Evolutionary conservation across 1,140 invertebrate genomes (phyloP).

Genomic region (Cephus cinctus): DNA sequence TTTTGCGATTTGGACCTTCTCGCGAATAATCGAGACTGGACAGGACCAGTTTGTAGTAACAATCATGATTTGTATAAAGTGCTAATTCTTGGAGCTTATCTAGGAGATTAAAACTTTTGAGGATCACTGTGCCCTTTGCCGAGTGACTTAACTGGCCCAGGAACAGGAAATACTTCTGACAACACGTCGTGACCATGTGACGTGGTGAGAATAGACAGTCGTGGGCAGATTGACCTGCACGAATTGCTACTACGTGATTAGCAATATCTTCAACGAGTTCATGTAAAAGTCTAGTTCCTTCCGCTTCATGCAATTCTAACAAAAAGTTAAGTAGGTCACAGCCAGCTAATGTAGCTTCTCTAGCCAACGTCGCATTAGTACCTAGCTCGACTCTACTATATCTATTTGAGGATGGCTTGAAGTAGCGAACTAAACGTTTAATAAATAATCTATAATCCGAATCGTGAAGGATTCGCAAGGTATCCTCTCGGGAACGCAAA

Average conservation of each 20-base stretch:
- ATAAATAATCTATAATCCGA: slow-evolving; percentile 77
- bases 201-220: slow-evolving; percentile 88
- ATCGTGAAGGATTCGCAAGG: slow-evolving; percentile 54
- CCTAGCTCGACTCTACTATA: slow-evolving; percentile 74
- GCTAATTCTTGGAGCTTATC: slow-evolving; percentile 79
- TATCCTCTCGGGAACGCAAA: slow-evolving; percentile 50
- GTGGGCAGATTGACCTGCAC: slow-evolving; percentile 71
- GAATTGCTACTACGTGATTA: slow-evolving; percentile 72
- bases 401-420: slow-evolving; percentile 82
- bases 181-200: slow-evolving; percentile 83
- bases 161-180: slow-evolving; percentile 92
- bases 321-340: slow-evolving; percentile 79
- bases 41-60: slow-evolving; percentile 89
- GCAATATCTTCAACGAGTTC: slow-evolving; percentile 82
- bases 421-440: slow-evolving; percentile 80
- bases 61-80: slow-evolving; percentile 81
- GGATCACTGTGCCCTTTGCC: slow-evolving; percentile 68
- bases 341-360: slow-evolving; percentile 69
- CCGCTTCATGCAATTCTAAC: slow-evolving; percentile 55
- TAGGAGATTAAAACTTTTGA: slow-evolving; percentile 78
- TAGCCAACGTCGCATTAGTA: slow-evolving; percentile 54
- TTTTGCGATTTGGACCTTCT: slow-evolving; percentile 52
- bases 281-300: slow-evolving; percentile 65
- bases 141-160: slow-evolving; percentile 82
- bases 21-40: slow-evolving; percentile 86